These are phyloP conservation scores for Jordanella pulchra DNA, from an alignment of 2,797 vertebrate genomes.

Conservation along the genomic window DNA sequence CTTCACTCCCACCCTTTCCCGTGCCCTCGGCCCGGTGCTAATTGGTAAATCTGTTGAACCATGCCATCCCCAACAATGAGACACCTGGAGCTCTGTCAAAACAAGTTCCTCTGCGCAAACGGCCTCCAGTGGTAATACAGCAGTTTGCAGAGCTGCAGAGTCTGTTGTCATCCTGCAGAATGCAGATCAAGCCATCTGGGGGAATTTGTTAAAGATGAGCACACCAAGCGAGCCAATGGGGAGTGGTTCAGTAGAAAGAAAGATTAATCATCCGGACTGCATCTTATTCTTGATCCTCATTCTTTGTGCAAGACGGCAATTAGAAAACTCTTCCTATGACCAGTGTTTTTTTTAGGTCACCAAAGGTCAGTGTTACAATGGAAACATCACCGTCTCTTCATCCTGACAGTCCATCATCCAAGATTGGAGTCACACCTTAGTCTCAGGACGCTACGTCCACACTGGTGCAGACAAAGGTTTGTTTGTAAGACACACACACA, in stretches of 20 bases:
- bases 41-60: conserved; percentile 88
- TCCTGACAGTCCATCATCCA: conserved; percentile 44
- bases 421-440: conserved; percentile 57
- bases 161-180: conserved; percentile 40
- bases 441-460: conserved; percentile 32
- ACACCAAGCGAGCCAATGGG: neutral
- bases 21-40: conserved; percentile 80
- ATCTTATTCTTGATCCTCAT: conserved; percentile 31
- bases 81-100: conserved; percentile 90
- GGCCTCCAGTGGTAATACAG: conserved; percentile 78
- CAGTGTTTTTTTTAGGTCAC: neutral
- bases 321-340: neutral
- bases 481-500: conserved; percentile 66
- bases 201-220: conserved; percentile 23
- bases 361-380: neutral
- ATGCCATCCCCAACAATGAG: conserved; percentile 84
- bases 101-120: conserved; percentile 84
- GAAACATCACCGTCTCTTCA: conserved; percentile 45
- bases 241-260: conserved; percentile 31
- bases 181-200: conserved; percentile 24
- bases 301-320: conserved; percentile 20
- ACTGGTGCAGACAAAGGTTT: conserved; percentile 64
- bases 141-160: conserved; percentile 47
- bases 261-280: conserved; percentile 39
- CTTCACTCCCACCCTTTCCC: conserved; percentile 54